Conservation (phyloP, 2,797 vertebrate genomes). For the Dryobates pubescens region DNA sequence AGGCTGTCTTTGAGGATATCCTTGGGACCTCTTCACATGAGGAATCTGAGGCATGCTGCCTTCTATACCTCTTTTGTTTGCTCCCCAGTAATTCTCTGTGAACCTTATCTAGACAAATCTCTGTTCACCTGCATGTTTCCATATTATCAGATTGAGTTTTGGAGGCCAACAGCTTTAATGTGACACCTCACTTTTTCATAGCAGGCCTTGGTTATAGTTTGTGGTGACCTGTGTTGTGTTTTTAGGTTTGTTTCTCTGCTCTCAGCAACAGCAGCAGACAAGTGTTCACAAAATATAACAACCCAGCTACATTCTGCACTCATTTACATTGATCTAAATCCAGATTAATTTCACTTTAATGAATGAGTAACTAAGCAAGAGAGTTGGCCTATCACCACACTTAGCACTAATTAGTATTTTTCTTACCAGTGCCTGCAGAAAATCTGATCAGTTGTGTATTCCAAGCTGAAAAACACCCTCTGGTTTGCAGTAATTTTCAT, state of each 20-base stretch:
- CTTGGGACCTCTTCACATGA: neutral
- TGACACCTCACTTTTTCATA: neutral
- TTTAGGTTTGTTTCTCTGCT: neutral
- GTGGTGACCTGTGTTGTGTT: neutral
- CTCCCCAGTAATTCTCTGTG: neutral
- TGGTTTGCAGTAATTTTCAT: neutral
- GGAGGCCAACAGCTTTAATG: fast-evolving
- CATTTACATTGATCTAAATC: slow-evolving; percentile 35
- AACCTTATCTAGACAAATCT: neutral
- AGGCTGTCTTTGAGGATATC: neutral
- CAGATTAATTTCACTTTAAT: slow-evolving; percentile 56
- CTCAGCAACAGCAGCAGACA: neutral
- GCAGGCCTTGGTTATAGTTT: neutral
- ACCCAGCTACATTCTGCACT: neutral
- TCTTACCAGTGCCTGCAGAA: slow-evolving; percentile 35
- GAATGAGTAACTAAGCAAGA: slow-evolving; percentile 41
- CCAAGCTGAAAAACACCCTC: neutral
- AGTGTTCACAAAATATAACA: neutral
- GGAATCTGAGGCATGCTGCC: neutral
- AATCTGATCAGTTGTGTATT: slow-evolving; percentile 31
- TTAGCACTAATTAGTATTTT: slow-evolving; percentile 44
- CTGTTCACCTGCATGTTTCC: neutral
- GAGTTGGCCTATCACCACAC: neutral
- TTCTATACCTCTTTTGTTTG: neutral
- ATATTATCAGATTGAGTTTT: neutral